Evolutionary conservation across 1,140 invertebrate species (phyloP).

Genomic region (Pollicipes pollicipes): DNA sequence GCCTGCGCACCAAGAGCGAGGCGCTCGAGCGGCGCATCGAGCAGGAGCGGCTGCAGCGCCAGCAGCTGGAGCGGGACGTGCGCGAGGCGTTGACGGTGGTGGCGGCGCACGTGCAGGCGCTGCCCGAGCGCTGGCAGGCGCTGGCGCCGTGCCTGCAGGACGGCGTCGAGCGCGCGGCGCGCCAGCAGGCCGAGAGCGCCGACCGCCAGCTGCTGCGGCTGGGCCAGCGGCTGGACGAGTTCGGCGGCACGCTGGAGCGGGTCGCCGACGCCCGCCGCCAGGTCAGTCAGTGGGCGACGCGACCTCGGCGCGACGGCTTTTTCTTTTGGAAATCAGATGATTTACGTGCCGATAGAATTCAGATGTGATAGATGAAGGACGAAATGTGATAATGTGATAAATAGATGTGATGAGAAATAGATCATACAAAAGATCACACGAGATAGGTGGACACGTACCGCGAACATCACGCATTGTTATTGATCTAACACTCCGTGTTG

Average conservation of each 20-base stretch:
- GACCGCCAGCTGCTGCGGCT: background rate
- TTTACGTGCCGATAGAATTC: too few relatives aligned
- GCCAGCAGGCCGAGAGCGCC: background rate
- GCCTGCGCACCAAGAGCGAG: background rate
- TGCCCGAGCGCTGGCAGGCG: background rate
- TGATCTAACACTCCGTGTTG: too few relatives aligned
- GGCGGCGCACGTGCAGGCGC: background rate
- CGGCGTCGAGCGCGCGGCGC: background rate
- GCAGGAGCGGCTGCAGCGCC: background rate
- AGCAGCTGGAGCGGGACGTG: constrained; percentile 3
- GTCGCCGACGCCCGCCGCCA: background rate
- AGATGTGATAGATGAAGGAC: too few relatives aligned
- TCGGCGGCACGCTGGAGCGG: background rate
- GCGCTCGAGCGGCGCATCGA: constrained; percentile 2
- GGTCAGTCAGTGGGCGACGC: too few relatives aligned
- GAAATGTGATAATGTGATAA: too few relatives aligned
- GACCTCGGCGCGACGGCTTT: too few relatives aligned
- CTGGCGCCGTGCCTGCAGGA: background rate
- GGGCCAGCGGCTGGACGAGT: background rate
- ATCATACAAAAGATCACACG: too few relatives aligned
- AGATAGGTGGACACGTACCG: too few relatives aligned
- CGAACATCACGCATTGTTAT: too few relatives aligned
- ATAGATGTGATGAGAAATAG: too few relatives aligned
- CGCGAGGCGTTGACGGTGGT: constrained; percentile 1
- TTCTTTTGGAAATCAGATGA: too few relatives aligned